phyloP scores from a whole-genome alignment of 2,888 invertebrate genomes.

The Periphyllus acericola region DNA sequence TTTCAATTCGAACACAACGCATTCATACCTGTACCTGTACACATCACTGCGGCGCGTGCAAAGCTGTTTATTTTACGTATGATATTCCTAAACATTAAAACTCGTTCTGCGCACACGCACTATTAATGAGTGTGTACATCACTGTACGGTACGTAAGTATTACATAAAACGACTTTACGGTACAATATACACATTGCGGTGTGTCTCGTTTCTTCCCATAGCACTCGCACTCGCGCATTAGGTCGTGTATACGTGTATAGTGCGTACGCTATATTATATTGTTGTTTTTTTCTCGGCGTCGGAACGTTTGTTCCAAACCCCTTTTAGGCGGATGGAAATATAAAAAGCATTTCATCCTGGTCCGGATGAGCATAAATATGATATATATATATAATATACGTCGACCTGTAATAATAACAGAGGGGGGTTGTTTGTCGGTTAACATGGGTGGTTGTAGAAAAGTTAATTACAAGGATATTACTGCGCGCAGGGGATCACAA shows the following conservation, averaged over 20 bases:
- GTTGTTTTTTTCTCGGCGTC: background rate
- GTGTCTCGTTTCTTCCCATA: constrained; percentile 22
- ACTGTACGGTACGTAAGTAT: background rate
- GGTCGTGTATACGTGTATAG: background rate
- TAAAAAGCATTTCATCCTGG: constrained; percentile 29
- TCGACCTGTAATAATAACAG: constrained; percentile 21
- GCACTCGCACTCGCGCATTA: background rate
- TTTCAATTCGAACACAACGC: background rate
- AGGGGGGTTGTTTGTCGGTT: constrained; percentile 41
- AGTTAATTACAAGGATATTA: constrained; percentile 53
- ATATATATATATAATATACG: background rate
- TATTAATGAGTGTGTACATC: too few relatives aligned
- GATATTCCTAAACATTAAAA: background rate
- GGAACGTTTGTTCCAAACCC: constrained; percentile 38
- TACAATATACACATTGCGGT: background rate
- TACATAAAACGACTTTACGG: background rate
- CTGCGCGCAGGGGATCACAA: background rate
- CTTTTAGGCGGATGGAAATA: constrained; percentile 31
- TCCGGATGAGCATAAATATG: background rate
- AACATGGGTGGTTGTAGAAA: constrained; percentile 45
- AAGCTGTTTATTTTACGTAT: background rate
- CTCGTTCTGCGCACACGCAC: background rate
- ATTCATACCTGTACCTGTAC: too few relatives aligned
- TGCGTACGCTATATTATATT: background rate
- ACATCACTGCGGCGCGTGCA: background rate